A percentile compares a stretch with the other conserved stretches of the same genome.
Conservation (phyloP, 2,113 vertebrate species). For the Prietella phreatophila region DNA sequence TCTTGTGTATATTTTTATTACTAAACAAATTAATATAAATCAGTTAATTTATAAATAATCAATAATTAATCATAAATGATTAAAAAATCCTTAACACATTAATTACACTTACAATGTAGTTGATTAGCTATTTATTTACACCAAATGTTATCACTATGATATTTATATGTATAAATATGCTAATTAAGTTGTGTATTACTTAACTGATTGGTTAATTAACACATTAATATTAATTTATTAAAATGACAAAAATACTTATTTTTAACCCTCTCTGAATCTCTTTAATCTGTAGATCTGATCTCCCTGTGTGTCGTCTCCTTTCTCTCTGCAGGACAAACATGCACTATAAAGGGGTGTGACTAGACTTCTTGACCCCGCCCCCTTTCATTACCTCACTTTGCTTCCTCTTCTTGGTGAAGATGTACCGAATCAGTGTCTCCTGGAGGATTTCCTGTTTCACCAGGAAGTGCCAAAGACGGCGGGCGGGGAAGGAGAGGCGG, state of each 20-base stretch:
- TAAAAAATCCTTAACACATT: neutral
- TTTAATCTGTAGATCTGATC: neutral
- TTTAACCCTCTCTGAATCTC: neutral
- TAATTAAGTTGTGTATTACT: neutral
- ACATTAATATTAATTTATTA: neutral
- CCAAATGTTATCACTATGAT: neutral
- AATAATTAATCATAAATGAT: neutral
- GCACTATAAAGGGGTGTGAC: neutral
- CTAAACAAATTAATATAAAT: neutral
- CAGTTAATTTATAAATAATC: neutral
- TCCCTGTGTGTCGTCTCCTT: neutral
- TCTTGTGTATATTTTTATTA: neutral
- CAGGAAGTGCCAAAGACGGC: slow-evolving; percentile 94
- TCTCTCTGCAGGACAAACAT: neutral
- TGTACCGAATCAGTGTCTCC: slow-evolving; percentile 93
- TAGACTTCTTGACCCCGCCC: neutral
- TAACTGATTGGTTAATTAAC: neutral
- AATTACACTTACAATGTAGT: neutral
- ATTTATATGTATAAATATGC: neutral
- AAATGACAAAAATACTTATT: neutral
- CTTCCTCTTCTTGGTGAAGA: slow-evolving; percentile 98
- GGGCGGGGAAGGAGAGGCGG: slow-evolving; percentile 86
- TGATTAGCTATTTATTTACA: neutral
- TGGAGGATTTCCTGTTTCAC: slow-evolving; percentile 96
- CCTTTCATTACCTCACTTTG: slow-evolving; percentile 88